Evolutionary conservation across 2,113 vertebrate genomes (phyloP).

Genomic region (Daubentonia madagascariensis): DNA sequence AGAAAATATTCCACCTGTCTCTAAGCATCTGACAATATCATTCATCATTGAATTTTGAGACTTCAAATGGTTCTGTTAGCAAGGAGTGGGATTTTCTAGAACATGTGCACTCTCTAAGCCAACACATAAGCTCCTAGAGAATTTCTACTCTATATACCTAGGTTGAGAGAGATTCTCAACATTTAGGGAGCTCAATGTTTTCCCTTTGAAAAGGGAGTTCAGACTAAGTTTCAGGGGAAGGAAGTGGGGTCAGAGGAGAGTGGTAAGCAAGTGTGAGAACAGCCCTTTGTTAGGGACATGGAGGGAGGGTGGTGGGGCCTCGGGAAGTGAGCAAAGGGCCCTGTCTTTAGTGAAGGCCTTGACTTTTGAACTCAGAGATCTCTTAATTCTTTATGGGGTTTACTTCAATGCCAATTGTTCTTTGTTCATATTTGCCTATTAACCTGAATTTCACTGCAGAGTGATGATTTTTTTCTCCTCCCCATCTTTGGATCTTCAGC

Average conservation of each 20-base stretch:
- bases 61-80: neutral
- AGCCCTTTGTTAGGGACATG: neutral
- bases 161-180: neutral
- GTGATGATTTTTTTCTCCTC: neutral
- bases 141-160: neutral
- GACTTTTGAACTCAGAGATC: neutral
- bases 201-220: neutral
- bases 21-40: neutral
- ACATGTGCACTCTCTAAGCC: neutral
- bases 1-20: neutral
- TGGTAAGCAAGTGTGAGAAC: neutral
- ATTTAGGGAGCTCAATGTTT: neutral
- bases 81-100: neutral
- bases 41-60: neutral
- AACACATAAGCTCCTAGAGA: neutral
- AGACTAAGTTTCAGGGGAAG: neutral
- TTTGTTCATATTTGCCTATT: neutral
- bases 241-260: neutral
- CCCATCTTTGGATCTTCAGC: neutral
- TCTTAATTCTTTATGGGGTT: neutral
- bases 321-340: neutral
- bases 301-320: neutral
- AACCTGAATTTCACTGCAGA: neutral
- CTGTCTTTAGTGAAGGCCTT: neutral
- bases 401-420: neutral